Conservation (phyloP, 2,888 invertebrate species). For the Idaea straminata region DNA sequence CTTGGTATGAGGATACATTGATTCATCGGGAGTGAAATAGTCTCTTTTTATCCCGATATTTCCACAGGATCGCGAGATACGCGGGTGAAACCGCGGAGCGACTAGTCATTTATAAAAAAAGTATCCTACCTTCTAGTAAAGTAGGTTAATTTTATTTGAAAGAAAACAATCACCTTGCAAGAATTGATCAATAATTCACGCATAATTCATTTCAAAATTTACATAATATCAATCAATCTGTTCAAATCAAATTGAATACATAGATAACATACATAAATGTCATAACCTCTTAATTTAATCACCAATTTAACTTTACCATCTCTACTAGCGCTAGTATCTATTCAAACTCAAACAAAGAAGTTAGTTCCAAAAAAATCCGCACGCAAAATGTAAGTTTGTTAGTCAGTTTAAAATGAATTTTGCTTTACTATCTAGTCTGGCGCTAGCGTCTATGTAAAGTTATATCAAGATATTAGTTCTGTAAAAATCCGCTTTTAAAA, state of each 20-base stretch:
- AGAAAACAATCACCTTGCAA: background rate
- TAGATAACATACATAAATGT: background rate
- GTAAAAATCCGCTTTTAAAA: background rate
- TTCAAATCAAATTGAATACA: background rate
- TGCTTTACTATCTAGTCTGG: background rate
- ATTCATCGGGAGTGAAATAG: too few species aligned
- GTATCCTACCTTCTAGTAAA: background rate
- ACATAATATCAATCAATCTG: background rate
- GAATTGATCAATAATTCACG: background rate
- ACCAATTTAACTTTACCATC: background rate
- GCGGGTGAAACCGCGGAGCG: too few species aligned
- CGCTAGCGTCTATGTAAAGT: background rate
- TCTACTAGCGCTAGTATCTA: background rate
- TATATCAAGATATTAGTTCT: background rate
- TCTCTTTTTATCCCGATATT: too few species aligned
- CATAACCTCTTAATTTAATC: background rate
- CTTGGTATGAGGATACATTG: too few species aligned
- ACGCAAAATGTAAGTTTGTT: background rate
- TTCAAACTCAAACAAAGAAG: background rate
- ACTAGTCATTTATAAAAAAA: background rate
- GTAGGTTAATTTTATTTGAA: background rate
- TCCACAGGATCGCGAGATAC: too few species aligned
- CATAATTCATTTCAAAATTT: background rate
- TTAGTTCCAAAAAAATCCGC: background rate
- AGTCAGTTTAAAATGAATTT: background rate